phyloP scores from a whole-genome alignment of 2,113 vertebrate genomes.

The Athene cunicularia region DNA sequence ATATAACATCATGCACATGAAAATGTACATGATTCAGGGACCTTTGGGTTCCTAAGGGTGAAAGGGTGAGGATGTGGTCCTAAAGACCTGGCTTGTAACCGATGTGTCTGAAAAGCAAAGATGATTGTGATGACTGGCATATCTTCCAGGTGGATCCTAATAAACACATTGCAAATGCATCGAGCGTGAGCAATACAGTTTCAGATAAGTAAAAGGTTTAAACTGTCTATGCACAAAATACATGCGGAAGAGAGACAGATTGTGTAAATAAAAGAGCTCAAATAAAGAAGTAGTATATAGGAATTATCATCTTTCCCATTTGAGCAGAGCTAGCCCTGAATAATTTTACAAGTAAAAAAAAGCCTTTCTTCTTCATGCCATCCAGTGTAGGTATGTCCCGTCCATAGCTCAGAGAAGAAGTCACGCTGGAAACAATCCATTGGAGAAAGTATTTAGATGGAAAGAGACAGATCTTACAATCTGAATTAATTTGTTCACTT shows the following conservation, averaged over 20 bases:
- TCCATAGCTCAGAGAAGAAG: neutral
- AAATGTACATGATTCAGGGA: neutral
- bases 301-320: neutral
- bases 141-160: neutral
- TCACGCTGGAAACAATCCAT: neutral
- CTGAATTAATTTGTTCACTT: neutral
- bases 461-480: neutral
- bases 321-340: neutral
- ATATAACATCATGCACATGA: neutral
- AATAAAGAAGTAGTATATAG: neutral
- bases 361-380: neutral
- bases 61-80: neutral
- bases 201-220: neutral
- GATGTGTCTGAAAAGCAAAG: neutral
- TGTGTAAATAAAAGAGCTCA: neutral
- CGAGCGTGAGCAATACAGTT: neutral
- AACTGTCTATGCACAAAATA: neutral
- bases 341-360: neutral
- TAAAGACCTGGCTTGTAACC: neutral
- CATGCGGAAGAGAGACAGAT: neutral
- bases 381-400: neutral
- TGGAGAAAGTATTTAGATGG: neutral
- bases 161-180: neutral
- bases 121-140: neutral
- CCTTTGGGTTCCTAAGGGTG: neutral